Evolutionary conservation across 1,140 invertebrate species (phyloP).

Genomic region (Teleogryllus occipitalis): DNA sequence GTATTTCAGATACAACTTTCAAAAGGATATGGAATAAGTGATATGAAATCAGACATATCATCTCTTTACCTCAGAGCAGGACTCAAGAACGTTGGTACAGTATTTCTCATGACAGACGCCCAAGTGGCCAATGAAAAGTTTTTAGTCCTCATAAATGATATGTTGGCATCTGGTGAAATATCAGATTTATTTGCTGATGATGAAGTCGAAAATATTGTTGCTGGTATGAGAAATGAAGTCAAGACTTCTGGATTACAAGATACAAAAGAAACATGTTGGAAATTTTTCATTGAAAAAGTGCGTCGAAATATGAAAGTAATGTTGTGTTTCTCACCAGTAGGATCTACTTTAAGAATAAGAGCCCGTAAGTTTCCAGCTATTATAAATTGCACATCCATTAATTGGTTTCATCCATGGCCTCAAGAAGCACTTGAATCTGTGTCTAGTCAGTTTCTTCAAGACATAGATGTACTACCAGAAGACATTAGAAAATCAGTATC

Average conservation of each 20-base stretch:
- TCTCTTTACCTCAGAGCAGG: slow-evolving; percentile 78
- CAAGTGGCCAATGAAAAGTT: slow-evolving; percentile 87
- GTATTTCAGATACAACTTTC: slow-evolving; percentile 85
- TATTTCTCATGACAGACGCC: slow-evolving; percentile 90
- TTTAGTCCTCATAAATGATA: slow-evolving; percentile 86
- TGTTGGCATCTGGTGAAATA: slow-evolving; percentile 89
- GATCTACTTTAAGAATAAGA: slow-evolving; percentile 71
- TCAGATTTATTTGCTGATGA: slow-evolving; percentile 85
- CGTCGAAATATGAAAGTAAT: slow-evolving; percentile 65
- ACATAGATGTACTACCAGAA: slow-evolving; percentile 59
- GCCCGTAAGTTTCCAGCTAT: slow-evolving; percentile 88
- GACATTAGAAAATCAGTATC: slow-evolving; percentile 57
- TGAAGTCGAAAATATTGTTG: slow-evolving; percentile 82
- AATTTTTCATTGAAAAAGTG: slow-evolving; percentile 88
- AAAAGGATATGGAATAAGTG: slow-evolving; percentile 80
- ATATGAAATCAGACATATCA: slow-evolving; percentile 55
- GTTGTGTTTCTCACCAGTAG: slow-evolving; percentile 87
- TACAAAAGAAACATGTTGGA: slow-evolving; percentile 90
- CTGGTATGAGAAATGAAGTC: slow-evolving; percentile 73
- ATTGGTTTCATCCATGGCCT: slow-evolving; percentile 97
- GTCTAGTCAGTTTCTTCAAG: slow-evolving; percentile 68
- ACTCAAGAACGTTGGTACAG: slow-evolving; percentile 74
- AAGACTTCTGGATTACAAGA: slow-evolving; percentile 74
- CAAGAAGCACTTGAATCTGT: slow-evolving; percentile 83
- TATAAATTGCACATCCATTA: slow-evolving; percentile 83